A percentile compares a stretch with the other conserved stretches of the same genome.
Evolutionary conservation across 2,888 invertebrate species (phyloP).

Genomic region (Nymphalis polychloros): DNA sequence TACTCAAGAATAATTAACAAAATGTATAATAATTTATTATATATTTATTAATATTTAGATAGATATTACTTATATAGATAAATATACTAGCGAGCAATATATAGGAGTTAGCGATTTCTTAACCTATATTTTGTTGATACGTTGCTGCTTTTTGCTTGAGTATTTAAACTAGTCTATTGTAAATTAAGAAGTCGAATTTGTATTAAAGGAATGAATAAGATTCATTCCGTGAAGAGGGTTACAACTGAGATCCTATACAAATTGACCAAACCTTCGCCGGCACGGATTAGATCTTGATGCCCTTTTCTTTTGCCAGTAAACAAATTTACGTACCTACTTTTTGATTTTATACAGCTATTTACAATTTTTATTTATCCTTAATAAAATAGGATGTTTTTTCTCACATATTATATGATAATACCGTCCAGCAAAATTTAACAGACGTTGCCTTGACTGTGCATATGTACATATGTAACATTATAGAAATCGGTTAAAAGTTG

Average conservation of each 20-base stretch:
- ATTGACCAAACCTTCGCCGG: constrained; percentile 55
- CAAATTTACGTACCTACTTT: constrained; percentile 30
- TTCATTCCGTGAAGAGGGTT: constrained; percentile 46
- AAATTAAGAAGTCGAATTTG: constrained; percentile 24
- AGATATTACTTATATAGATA: too few species aligned
- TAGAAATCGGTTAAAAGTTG: too few species aligned
- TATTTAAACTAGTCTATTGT: neutral
- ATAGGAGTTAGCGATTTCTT: too few species aligned
- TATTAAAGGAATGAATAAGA: constrained; percentile 40
- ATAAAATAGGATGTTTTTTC: neutral
- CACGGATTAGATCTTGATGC: constrained; percentile 56
- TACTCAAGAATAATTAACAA: too few species aligned
- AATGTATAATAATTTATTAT: too few species aligned
- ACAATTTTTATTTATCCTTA: neutral
- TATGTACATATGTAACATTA: too few species aligned
- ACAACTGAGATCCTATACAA: constrained; percentile 61
- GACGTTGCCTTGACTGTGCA: too few species aligned
- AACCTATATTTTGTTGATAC: too few species aligned
- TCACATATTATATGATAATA: neutral
- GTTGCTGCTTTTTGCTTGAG: too few species aligned
- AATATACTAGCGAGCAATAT: too few species aligned
- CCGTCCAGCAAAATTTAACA: too few species aligned
- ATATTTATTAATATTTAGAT: too few species aligned
- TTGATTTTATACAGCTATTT: constrained; percentile 2
- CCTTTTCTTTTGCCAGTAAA: constrained; percentile 55